Base-by-base conservation (phyloP, 2,797 vertebrate genomes). In the Malurus splendens region DNA sequence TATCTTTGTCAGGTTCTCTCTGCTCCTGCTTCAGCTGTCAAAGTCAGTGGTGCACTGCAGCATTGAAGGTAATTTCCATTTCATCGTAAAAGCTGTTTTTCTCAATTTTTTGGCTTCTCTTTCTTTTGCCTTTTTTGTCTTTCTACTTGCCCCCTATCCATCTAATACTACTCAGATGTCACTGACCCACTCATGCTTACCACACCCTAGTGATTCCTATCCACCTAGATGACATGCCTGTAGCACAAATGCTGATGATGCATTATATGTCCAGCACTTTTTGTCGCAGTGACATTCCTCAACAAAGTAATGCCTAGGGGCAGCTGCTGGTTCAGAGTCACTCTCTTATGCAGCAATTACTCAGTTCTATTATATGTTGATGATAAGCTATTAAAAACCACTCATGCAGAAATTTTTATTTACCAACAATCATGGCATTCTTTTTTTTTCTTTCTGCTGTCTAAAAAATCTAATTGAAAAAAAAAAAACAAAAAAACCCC, bases 61-160 rank as follows among this genome's bases (percentile, higher is more conserved):
- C 93, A 95, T 48, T 96, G 96, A 95, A 95, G 90, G 95, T 96
- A 97, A 97, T 97, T 97, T 97, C 97, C 96, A 96, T 97, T 97
- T 94, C 87, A 39, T 93, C 28, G 57, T 88, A 93, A 97, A 96
- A 96, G 93, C 90, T 93, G 88, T 95, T 96, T 96, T 95, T 93
- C 92, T 96, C 96, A 65, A 80, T 95, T 95, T 95, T 96, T 95
- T 92, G 64, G 55, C 85, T 94, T 95, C 94, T 94, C 94, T 93
- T 86, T 95, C 83, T 92, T 95, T 95, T 93, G 42, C 62, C 56
- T 90, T 91, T 94, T 95, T 96, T 94, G 91, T 95, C 79, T 95
- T 95, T 94, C 74, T 54, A 3, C 82, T 95, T 96, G 89, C 72
- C 85, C 86, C 62, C 89, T 93, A 96, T 97, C 94, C 87, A 94